Evolutionary conservation across 2,888 invertebrate species (phyloP).

Genomic region (Drosophila fungiperda): DNA sequence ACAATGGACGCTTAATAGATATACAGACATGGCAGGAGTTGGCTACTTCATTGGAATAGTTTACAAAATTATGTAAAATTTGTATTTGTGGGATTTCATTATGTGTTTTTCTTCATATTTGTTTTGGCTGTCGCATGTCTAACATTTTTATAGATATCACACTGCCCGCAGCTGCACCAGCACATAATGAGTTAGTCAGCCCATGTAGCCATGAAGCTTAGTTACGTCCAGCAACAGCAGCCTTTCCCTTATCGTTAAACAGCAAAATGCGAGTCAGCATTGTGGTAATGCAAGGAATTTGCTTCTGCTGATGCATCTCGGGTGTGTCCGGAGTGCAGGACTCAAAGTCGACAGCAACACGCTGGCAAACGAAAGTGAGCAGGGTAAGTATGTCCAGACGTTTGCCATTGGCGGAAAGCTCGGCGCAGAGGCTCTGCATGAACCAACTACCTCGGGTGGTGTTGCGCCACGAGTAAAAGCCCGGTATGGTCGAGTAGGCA

Average conservation of each 20-base stretch:
- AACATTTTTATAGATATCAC: constrained; percentile 38
- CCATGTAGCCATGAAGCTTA: constrained; percentile 24
- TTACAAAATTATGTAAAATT: constrained; percentile 10
- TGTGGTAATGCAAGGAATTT: constrained; percentile 96
- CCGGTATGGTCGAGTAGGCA: constrained; percentile 96
- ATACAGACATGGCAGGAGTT: constrained; percentile 43
- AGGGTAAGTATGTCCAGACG: constrained; percentile 93
- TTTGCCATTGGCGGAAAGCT: constrained; percentile 90
- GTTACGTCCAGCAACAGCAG: constrained; percentile 60
- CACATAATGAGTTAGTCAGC: constrained; percentile 33
- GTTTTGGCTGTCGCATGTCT: neutral
- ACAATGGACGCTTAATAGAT: constrained; percentile 21
- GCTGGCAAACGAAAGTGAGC: constrained; percentile 93
- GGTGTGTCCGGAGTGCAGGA: constrained; percentile 93
- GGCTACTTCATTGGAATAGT: constrained; percentile 21
- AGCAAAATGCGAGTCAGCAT: constrained; percentile 94
- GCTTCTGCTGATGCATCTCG: constrained; percentile 95
- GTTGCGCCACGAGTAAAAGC: constrained; percentile 97
- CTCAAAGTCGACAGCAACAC: constrained; percentile 95
- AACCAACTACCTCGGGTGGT: constrained; percentile 98
- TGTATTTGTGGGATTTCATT: neutral
- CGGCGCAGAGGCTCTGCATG: constrained; percentile 95
- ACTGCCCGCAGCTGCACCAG: constrained; percentile 24
- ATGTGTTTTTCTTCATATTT: constrained; percentile 3
- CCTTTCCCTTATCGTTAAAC: constrained; percentile 86